Base-by-base conservation (phyloP, 2,113 vertebrate genomes). In the Melanerpes aurifrons region DNA sequence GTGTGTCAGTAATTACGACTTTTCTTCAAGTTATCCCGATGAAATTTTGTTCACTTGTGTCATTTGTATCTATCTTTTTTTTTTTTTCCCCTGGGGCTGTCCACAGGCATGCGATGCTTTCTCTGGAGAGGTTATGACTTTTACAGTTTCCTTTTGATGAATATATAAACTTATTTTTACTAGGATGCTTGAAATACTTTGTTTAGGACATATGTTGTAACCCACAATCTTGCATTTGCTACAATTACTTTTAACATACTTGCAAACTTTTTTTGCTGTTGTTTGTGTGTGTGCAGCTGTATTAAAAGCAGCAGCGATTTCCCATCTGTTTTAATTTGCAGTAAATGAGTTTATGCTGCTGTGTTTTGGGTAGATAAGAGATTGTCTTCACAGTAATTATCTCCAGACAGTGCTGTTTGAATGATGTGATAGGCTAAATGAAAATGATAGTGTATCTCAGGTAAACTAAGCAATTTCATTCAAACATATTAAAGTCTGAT, bases 321-420 rank as follows among this genome's bases (percentile, higher is more conserved):
- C 58, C 26, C 57, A 57, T 82, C 75, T 95, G 35, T 76, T 86
- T 89, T 91, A 86, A 88, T 93, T 79, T 95, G 53, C 73, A 84
- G 32, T 32, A 94, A 91, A 92, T 88, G 25, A 88, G 47, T 87
- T 94, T 71, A 31, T 71, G 48, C 59, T 86, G 13, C 66, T 82
- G 28, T 78, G 57, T 84, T 93, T 88, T 77, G 69, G 47, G 21
- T 66, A 73, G 69, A 83, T 57, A 91, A 76, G 72, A 78, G 12
- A 22, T 93, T 90, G 32, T 54, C 50, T 90, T 90, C 69, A 64
- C 57, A 43, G 54, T 70, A 89, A 86, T 91, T 93, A 81, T 92
- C 84, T 93, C 29, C 64, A 90, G 67, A 76, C 63, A 86, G 74
- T 77, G 48, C 14, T 59, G 63, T 47, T 77, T 11, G 24, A 87